These are phyloP conservation scores for Paraescarpia echinospica DNA, from an alignment of 1,140 invertebrate species.

Conservation along the genomic window DNA sequence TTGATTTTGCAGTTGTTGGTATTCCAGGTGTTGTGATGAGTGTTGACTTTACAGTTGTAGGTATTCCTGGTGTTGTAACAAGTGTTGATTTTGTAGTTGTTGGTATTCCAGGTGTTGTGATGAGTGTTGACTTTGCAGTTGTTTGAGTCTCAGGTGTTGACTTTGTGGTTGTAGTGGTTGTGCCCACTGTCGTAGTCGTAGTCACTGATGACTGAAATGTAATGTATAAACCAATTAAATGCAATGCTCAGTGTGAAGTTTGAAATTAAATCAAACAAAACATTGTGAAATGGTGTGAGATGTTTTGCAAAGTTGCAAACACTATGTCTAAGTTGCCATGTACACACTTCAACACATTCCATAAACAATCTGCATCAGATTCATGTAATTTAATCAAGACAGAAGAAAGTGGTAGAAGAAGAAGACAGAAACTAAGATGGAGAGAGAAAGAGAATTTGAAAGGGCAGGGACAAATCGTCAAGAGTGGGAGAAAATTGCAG, in stretches of 20 bases:
- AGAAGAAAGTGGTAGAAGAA: too few species aligned
- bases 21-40: background rate
- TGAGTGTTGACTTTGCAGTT: background rate
- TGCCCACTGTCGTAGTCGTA: background rate
- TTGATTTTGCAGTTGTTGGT: background rate
- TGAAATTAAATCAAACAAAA: background rate
- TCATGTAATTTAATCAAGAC: too few species aligned
- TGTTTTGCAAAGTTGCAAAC: too few species aligned
- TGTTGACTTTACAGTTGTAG: background rate
- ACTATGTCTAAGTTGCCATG: too few species aligned
- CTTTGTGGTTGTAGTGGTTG: background rate
- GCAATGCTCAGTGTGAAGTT: background rate
- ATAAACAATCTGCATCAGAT: too few species aligned
- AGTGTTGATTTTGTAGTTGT: background rate
- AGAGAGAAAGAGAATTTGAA: too few species aligned
- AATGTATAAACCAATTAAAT: background rate
- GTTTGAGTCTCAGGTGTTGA: background rate
- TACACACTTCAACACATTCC: too few species aligned
- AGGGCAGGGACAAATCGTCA: too few species aligned
- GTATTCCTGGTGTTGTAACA: background rate
- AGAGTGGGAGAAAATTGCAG: too few species aligned
- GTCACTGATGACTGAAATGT: background rate
- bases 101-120: background rate
- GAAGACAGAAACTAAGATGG: too few species aligned
- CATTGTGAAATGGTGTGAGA: background rate